Conservation (phyloP, 53 echinoderm and acorn worm species). For the Astropecten irregularis region DNA sequence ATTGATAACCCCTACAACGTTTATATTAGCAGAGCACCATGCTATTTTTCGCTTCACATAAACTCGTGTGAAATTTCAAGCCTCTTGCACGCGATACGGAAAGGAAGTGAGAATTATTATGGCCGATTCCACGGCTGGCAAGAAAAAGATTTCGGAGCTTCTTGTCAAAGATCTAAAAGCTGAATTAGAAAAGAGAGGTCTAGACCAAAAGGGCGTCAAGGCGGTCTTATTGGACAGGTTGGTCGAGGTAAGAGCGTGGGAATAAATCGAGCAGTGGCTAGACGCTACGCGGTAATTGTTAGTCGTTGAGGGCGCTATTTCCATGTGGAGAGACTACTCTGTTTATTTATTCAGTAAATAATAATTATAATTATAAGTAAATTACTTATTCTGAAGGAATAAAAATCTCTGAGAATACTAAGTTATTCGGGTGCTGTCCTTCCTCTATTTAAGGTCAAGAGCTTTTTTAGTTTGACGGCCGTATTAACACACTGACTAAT, state of each 20-base stretch:
- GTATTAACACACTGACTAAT: too few species aligned
- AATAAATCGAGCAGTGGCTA: too few species aligned
- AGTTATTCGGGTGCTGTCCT: too few species aligned
- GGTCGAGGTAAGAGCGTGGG: slow-evolving; percentile 67
- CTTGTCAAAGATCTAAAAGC: slow-evolving; percentile 83
- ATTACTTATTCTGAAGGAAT: neutral
- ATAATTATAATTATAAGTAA: neutral
- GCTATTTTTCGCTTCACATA: too few species aligned
- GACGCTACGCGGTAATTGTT: too few species aligned
- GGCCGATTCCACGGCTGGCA: slow-evolving; percentile 15
- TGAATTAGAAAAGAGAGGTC: slow-evolving; percentile 85
- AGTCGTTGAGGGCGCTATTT: too few species aligned
- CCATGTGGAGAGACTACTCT: too few species aligned
- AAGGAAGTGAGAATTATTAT: neutral
- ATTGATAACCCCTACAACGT: neutral
- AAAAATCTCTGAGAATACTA: too few species aligned
- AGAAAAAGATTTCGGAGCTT: slow-evolving; percentile 80
- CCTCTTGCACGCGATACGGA: neutral
- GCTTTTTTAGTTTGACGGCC: too few species aligned
- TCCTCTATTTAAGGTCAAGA: too few species aligned
- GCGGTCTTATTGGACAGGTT: slow-evolving; percentile 86
- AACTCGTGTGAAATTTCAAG: neutral
- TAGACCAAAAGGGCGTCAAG: slow-evolving; percentile 84
- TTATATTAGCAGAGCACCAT: neutral
- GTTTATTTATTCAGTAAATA: too few species aligned